Base-by-base conservation (phyloP, 2,797 vertebrate species). In the Crocidura indochinensis region DNA sequence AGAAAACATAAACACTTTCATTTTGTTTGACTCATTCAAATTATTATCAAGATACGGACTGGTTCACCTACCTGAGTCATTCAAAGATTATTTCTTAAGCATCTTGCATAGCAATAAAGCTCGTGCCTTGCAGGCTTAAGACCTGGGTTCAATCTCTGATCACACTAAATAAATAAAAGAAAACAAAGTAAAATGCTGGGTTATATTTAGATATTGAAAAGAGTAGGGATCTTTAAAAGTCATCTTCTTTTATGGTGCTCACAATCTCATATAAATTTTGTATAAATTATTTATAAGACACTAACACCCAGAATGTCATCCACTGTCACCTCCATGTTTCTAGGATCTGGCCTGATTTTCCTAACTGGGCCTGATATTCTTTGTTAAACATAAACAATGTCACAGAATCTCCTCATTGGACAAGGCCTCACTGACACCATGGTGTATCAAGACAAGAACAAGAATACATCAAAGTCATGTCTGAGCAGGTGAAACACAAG, bases 1-100 rank as follows among this genome's bases (percentile, higher is more conserved):
- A 62, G 72, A 65, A 72, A 62, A 72, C 31, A 67, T 17, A 27
- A 73, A 56, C n/a, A 46, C 69, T 49, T 76, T 74, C 10, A 27
- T 46, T 85, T n/a, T 29, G 9, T 71, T 89, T 87, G 69, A 78
- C 26, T 44, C 87, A 90, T 84, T 60, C 46, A 68, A 31, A n/a
- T 38, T 38, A 22, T 65, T 69, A n/a, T 38, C 26, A 2, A n/a
- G 7, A 14, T 8, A 69, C 65, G 87, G 76, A 29, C 47, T 29
- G 38, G 2, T 27, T 62, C 49, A n/a, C 27, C 12, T 0, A 38
- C 64, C 75, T 11, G 24, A 38, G 7, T 72, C 29, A n/a, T 51
- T 72, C 44, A 19, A 76, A 93, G 85, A 84, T 49, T 85, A 27
- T n/a, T 87, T 53, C 27, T 20, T 75, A n/a, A 80, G 15, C 60